Base-by-base conservation (phyloP, 2,888 invertebrate genomes). In the Aporophyla nigra region DNA sequence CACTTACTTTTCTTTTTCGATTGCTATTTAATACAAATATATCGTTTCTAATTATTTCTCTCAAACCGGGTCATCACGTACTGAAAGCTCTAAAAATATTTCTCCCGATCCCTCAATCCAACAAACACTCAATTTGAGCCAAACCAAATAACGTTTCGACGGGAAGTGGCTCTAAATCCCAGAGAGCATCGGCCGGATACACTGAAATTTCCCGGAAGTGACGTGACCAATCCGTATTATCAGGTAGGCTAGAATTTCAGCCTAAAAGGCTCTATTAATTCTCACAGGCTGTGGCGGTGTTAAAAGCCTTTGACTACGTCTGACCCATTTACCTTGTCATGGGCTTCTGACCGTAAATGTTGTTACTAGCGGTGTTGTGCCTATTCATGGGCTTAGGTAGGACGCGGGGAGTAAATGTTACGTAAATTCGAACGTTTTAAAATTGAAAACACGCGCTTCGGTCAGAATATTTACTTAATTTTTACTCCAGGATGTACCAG, bases 171-270 rank as follows among this genome's bases (percentile, higher is more conserved):
- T 71, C 46, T 49, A 33, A 71, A 78, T 83, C 63, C 78, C 78
- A 49, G 53, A 71, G 62, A 43, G 71, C 49, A 59, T 67, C 49
- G n/a, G 21, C 69, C 46, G 53, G 62, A 71, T 70, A 78, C 19
- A 62, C 78, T 43, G 5, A 71, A 78, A 63, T 58, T 68, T 63
- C 6, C 63, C 66, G 65, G 51, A 61, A 53, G 59, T 61, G 59
- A 82, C 59, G 78, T 63, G 63, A 71, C 71, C 78, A 78, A 78
- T 63, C 56, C n/a, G 49, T 59, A 53, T 58, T 67, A 19, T 80
- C 56, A 65, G 78, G 40, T 58, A 67, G 40, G 51, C 67, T 65
- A 19, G n/a, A 82, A 77, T 82, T 63, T 54, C 58, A 68, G 49
- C 10, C 69, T 66, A 61, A 76, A 58, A 74, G 56, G 62, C 49